A percentile compares a stretch with the other conserved stretches of the same genome.
Evolutionary conservation across 2,888 invertebrate species (phyloP).

Genomic region (Ophraella communa): DNA sequence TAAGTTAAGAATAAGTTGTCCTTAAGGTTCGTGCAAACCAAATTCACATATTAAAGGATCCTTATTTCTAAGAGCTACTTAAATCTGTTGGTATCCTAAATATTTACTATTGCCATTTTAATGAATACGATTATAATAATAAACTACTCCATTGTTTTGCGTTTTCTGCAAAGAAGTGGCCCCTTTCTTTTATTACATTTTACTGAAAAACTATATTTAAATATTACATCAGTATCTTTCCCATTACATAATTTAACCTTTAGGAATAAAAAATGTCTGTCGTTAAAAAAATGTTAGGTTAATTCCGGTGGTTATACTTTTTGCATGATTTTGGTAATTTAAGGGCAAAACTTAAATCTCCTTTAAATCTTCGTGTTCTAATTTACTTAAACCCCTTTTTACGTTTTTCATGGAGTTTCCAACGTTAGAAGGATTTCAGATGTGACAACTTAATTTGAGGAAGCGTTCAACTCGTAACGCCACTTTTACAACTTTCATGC

Average conservation of each 20-base stretch:
- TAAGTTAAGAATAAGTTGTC: no score
- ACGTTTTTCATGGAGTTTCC: slow-evolving; percentile 17
- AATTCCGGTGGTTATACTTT: background rate
- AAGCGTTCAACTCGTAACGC: slow-evolving; percentile 13
- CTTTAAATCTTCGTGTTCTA: slow-evolving; percentile 11
- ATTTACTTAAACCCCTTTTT: slow-evolving; percentile 14
- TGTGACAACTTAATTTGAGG: slow-evolving; percentile 16
- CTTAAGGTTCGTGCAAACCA: no score
- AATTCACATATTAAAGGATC: no score
- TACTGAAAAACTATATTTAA: no score
- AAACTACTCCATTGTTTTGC: no score
- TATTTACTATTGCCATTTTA: no score
- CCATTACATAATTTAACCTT: background rate
- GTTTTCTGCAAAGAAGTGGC: no score
- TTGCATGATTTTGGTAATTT: background rate
- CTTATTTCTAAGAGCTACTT: no score
- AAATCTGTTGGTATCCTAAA: no score
- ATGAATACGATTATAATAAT: no score
- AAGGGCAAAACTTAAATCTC: slow-evolving; percentile 9
- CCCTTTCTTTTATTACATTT: no score
- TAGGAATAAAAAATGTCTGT: background rate
- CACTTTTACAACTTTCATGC: slow-evolving; percentile 17
- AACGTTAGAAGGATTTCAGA: slow-evolving; percentile 16
- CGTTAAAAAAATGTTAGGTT: background rate
- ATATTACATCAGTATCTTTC: no score